Evolutionary conservation across 1,140 invertebrate genomes (phyloP), one percentile per base, ranked within the genome.

Genomic region (Hypsibius dujardini): DNA sequence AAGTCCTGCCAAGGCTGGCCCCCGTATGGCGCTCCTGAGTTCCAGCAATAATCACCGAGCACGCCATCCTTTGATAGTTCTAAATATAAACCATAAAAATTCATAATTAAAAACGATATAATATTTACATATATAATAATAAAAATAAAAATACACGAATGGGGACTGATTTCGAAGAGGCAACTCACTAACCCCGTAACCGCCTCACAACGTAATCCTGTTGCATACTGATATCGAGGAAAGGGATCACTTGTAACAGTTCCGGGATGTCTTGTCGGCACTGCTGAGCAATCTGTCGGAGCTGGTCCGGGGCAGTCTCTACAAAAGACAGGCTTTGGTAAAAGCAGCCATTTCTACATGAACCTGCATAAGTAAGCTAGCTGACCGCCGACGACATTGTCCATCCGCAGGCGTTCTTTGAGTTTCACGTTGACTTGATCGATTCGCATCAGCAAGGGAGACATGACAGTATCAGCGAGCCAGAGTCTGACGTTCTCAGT

Each of bases 1-100:
- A 67, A 67, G 42, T 67, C 62, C 62, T 67, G 62, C 62, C 62
- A 67, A 12, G 42, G 12, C 42, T 67, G 62, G 7, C 62, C 62
- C 3, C 62, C 62, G 62, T 67, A 67, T 7, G 62, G 42, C 12
- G 62, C 12, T 15, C 62, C 62, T 15, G 12, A 15, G 62, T 67
- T 67, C 62, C 62, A 67, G 42, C 12, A 15, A 42, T 67, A 67
- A 42, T 67, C 62, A 42, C 62, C 62, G 12, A 67, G 45, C 3
- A 67, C 42, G 12, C 62, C 62, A 42, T 67, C 62, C 42, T 67
- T 67, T 42, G 42, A 12, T 42, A 67, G 42, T 15, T 67, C 62
- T 67, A 67, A 7, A 67, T 28, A 28, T 28, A 67, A 12, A 42
- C 62, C 62, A 67, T 3, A 56, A 56, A 7, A n/a, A 12, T 56